Evolutionary conservation across 2,797 vertebrate species (phyloP).

Genomic region (Alectoris magna): DNA sequence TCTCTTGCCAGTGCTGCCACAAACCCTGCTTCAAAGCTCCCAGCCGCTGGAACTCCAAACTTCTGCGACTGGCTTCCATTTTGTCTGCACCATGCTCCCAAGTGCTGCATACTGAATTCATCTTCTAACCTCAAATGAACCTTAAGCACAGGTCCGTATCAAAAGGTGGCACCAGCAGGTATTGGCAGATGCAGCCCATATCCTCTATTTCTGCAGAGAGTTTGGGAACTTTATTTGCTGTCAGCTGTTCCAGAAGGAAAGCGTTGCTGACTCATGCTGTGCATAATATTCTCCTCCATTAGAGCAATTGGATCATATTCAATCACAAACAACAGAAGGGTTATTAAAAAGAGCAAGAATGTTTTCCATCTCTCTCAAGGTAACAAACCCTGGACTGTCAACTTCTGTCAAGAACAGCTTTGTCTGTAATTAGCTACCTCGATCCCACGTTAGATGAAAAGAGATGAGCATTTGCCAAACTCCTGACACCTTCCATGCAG

Average conservation of each 20-base stretch:
- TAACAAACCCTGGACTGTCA: conserved; percentile 46
- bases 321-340: conserved; percentile 53
- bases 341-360: conserved; percentile 60
- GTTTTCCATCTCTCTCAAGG: conserved; percentile 48
- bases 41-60: neutral
- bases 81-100: neutral
- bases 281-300: conserved; percentile 61
- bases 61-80: neutral
- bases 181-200: neutral
- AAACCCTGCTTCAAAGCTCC: neutral
- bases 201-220: conserved; percentile 41
- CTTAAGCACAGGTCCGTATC: neutral
- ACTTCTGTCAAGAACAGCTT: conserved; percentile 20
- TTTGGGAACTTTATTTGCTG: conserved; percentile 57
- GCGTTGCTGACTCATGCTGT: conserved; percentile 69
- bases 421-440: conserved; percentile 41
- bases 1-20: neutral
- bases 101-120: neutral
- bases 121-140: neutral
- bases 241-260: conserved; percentile 59
- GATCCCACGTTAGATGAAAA: neutral
- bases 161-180: neutral
- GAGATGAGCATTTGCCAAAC: neutral
- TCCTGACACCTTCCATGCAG: conserved; percentile 30
- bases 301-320: conserved; percentile 69